A percentile compares a stretch with the other conserved stretches of the same genome.
Conservation (phyloP, 2,113 vertebrate species). For the Onychostruthus taczanowskii region DNA sequence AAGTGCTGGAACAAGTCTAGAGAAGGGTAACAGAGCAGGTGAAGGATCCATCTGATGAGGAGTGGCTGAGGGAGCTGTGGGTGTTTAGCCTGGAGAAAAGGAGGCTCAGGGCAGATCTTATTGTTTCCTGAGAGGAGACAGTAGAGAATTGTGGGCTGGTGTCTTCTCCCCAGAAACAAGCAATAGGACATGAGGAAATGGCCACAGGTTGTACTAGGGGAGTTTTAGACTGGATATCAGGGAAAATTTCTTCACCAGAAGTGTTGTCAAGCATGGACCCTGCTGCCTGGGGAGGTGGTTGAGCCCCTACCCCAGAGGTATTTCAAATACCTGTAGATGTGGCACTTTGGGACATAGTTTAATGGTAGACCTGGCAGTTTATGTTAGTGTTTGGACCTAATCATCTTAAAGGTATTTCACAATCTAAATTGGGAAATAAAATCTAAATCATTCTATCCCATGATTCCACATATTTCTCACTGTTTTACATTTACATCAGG, state of each 20-base stretch:
- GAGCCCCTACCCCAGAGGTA: neutral
- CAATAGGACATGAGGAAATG: neutral
- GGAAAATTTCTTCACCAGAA: neutral
- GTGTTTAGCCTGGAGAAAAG: neutral
- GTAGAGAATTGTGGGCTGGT: rapidly evolving
- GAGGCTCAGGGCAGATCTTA: neutral
- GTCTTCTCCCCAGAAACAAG: neutral
- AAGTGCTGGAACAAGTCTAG: neutral
- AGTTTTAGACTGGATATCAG: neutral
- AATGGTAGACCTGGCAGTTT: neutral
- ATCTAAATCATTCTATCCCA: neutral
- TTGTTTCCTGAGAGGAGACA: neutral
- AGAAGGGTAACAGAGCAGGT: neutral
- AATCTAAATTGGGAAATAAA: neutral
- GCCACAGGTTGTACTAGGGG: neutral
- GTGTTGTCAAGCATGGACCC: neutral
- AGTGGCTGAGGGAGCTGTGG: neutral
- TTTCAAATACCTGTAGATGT: neutral
- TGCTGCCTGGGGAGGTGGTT: neutral
- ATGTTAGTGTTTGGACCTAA: neutral
- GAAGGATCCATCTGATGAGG: neutral
- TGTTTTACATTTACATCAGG: neutral
- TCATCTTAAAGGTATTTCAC: neutral
- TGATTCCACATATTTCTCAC: neutral
- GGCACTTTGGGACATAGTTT: neutral